Conservation (phyloP, 2,888 invertebrate species). For the Axea sp. region DNA sequence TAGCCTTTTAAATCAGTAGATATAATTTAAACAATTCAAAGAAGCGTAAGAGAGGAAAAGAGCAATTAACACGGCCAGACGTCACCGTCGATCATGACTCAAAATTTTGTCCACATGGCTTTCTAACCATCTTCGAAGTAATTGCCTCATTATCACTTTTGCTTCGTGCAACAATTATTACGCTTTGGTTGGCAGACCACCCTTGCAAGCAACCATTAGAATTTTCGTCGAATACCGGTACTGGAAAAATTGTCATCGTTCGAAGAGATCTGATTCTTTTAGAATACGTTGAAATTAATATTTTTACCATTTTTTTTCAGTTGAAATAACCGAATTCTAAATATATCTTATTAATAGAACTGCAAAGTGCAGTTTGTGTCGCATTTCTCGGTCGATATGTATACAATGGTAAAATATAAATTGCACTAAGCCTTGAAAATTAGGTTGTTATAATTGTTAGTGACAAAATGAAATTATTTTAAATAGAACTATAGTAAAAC, state of each 20-base stretch:
- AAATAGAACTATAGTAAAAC: too few species aligned
- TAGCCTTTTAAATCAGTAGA: too few species aligned
- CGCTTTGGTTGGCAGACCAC: slow-evolving; percentile 53
- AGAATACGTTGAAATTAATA: slow-evolving; percentile 55
- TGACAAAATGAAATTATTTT: too few species aligned
- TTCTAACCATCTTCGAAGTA: slow-evolving; percentile 65
- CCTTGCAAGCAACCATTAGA: slow-evolving; percentile 36
- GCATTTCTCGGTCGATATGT: too few species aligned
- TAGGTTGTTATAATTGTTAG: too few species aligned
- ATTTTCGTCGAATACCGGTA: slow-evolving; percentile 48
- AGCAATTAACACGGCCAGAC: slow-evolving; percentile 71
- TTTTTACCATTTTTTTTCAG: slow-evolving; percentile 10
- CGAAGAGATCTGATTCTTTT: slow-evolving; percentile 28
- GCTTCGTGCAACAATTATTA: slow-evolving; percentile 47
- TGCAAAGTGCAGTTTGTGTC: too few species aligned
- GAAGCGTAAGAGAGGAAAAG: slow-evolving; percentile 11
- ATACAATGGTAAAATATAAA: too few species aligned
- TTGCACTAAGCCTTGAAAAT: too few species aligned
- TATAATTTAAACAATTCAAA: slow-evolving; percentile 32
- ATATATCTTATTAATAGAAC: too few species aligned
- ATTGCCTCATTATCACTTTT: slow-evolving; percentile 64
- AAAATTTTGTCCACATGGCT: slow-evolving; percentile 69
- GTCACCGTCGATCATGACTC: slow-evolving; percentile 72
- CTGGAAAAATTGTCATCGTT: slow-evolving; percentile 5
- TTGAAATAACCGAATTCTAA: too few species aligned